Conservation (phyloP, 2,888 invertebrate genomes). For the Heteromyza rotundicornis region DNA sequence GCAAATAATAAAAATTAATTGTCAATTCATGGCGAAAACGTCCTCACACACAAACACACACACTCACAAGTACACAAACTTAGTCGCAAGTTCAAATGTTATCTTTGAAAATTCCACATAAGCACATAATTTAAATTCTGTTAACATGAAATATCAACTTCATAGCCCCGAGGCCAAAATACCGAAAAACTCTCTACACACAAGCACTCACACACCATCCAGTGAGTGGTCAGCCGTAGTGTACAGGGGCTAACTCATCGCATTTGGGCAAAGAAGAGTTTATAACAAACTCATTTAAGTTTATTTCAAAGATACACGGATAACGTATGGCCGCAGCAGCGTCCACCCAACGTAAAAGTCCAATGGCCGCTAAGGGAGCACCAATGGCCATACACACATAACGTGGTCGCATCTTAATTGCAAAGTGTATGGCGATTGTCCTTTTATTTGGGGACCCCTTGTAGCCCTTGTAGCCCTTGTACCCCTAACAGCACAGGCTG, state of each 20-base stretch:
- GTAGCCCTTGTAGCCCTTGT: neutral
- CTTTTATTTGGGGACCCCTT: too few species aligned
- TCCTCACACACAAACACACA: neutral
- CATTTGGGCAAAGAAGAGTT: neutral
- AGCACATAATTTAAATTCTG: slow-evolving; percentile 22
- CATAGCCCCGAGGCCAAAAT: neutral
- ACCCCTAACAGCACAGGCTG: neutral
- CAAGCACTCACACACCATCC: neutral
- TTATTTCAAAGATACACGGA: slow-evolving; percentile 12
- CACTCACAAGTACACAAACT: neutral
- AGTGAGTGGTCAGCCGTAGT: neutral
- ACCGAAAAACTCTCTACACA: neutral
- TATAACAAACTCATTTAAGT: slow-evolving; percentile 19
- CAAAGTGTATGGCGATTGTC: slow-evolving; percentile 30
- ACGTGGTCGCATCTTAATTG: slow-evolving; percentile 28
- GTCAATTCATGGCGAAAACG: slow-evolving; percentile 27
- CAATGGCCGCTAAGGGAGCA: slow-evolving; percentile 15
- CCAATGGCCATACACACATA: too few species aligned
- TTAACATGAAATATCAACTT: slow-evolving; percentile 13
- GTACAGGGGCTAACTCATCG: too few species aligned
- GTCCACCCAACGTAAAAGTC: neutral
- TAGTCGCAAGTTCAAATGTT: slow-evolving; percentile 19
- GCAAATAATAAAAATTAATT: slow-evolving; percentile 32
- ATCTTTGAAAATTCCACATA: slow-evolving; percentile 18
- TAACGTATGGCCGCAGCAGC: neutral